These are phyloP conservation scores for Melanaphis sacchari DNA, from an alignment of 1,140 invertebrate species.

Conservation along the genomic window DNA sequence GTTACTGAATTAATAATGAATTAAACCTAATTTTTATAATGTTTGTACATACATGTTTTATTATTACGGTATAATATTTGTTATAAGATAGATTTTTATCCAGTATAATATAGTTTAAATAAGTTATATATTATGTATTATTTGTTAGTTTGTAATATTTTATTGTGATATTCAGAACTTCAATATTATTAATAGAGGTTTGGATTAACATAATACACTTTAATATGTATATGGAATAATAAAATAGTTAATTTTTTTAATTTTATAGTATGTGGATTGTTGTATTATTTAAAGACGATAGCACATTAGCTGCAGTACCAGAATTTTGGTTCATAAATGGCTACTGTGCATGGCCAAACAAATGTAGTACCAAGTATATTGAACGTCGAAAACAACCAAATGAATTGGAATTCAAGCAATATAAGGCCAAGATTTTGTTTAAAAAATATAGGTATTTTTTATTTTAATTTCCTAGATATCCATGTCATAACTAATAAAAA, in stretches of 20 bases:
- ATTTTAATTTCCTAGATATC: neutral
- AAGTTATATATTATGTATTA: neutral
- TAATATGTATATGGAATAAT: neutral
- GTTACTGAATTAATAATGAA: neutral
- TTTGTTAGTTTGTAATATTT: neutral
- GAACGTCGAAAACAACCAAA: neutral
- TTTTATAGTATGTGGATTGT: neutral
- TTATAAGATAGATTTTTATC: neutral
- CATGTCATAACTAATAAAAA: neutral
- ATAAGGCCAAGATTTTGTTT: neutral
- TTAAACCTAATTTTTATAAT: neutral
- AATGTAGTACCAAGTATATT: neutral
- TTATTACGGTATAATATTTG: no score
- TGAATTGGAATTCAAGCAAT: neutral
- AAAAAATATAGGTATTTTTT: conserved; percentile 8
- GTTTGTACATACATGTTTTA: no score
- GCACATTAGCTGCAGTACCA: neutral
- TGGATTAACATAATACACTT: neutral
- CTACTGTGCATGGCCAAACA: neutral
- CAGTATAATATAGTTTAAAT: neutral
- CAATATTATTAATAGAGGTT: neutral
- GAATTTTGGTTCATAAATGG: neutral
- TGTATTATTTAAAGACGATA: neutral
- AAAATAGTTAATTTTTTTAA: neutral
- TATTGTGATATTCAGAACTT: no score